These are phyloP conservation scores for Aptenodytes forsteri DNA, from an alignment of 2,113 vertebrate species.

Conservation along the genomic window DNA sequence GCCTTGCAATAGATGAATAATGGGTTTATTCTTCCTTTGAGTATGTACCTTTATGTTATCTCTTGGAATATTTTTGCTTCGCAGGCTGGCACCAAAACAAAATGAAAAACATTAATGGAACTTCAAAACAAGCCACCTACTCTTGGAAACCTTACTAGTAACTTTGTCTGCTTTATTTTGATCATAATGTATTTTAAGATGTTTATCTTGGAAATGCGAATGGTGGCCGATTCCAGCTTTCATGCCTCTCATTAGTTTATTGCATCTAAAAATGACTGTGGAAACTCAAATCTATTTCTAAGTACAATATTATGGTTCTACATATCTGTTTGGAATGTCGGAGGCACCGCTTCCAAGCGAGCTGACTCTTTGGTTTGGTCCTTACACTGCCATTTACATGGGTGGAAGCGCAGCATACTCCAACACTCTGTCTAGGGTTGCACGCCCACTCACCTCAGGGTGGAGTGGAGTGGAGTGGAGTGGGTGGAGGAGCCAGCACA, in stretches of 20 bases:
- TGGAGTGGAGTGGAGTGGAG: not conserved
- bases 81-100: slow-evolving; percentile 25
- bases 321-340: not conserved
- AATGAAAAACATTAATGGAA: slow-evolving; percentile 8
- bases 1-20: slow-evolving; percentile 25
- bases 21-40: slow-evolving; percentile 32
- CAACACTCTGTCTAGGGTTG: not conserved
- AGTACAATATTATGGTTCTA: slow-evolving; percentile 26
- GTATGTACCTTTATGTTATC: slow-evolving; percentile 43
- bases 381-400: not conserved
- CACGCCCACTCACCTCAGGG: fast-evolving
- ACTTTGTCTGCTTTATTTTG: slow-evolving; percentile 36
- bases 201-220: slow-evolving; percentile 45
- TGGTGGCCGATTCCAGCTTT: not conserved
- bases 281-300: slow-evolving; percentile 37
- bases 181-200: slow-evolving; percentile 46
- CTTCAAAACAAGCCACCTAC: slow-evolving; percentile 54
- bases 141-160: slow-evolving; percentile 26
- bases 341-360: not conserved
- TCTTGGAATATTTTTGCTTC: slow-evolving; percentile 20
- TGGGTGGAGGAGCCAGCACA: not conserved
- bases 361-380: not conserved
- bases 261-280: slow-evolving; percentile 22
- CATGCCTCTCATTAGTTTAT: slow-evolving; percentile 19
- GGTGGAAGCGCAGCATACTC: fast-evolving